phyloP scores from a whole-genome alignment of 1,140 invertebrate genomes.

The Coboldia fuscipes region DNA sequence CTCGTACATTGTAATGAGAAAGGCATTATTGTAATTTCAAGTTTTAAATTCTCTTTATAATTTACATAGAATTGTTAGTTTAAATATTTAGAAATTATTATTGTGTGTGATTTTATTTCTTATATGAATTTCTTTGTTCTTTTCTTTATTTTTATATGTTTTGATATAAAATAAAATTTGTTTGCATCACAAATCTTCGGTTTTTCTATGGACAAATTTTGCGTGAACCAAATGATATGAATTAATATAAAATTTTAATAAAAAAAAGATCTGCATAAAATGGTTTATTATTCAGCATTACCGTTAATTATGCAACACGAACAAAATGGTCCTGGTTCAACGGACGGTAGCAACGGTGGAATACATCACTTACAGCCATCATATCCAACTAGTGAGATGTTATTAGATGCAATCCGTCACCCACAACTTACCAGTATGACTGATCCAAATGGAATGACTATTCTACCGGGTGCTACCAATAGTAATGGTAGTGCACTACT shows the following conservation, averaged over 20 bases:
- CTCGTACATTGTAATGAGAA: background rate
- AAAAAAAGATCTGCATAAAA: slow-evolving; percentile 14
- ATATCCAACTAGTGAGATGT: background rate
- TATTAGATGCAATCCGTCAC: background rate
- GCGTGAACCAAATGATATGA: background rate
- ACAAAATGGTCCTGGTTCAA: slow-evolving; percentile 10
- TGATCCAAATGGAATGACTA: background rate
- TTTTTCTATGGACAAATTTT: background rate
- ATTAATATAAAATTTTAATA: slow-evolving; percentile 1
- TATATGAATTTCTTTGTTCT: no score
- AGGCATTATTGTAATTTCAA: no score
- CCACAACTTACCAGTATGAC: background rate
- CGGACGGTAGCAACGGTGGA: background rate
- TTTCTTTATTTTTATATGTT: no score
- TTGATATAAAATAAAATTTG: slow-evolving; percentile 2
- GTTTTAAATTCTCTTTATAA: no score
- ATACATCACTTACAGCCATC: background rate
- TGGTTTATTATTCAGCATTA: slow-evolving; percentile 19
- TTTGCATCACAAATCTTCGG: background rate
- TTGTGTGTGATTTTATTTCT: no score
- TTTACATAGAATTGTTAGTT: no score
- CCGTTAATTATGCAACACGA: slow-evolving; percentile 20
- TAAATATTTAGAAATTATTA: no score
- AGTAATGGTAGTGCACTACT: background rate
- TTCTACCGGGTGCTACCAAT: background rate